phyloP scores from a whole-genome alignment of 2,113 vertebrate genomes.

The Budorcas taxicolor region DNA sequence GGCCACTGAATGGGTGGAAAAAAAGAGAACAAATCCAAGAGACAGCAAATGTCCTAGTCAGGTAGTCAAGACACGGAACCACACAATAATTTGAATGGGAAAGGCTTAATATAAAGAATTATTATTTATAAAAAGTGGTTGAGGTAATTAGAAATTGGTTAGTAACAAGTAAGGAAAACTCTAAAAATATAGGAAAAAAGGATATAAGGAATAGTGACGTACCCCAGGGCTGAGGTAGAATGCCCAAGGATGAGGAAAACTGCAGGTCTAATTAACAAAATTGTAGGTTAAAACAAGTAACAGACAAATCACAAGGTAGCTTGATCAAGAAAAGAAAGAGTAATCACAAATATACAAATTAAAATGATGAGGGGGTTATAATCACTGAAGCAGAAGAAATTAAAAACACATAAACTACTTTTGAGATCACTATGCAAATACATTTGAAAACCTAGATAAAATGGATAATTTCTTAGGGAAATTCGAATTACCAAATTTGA shows the following conservation, averaged over 20 bases:
- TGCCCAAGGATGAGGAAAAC: not conserved
- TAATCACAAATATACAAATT: not conserved
- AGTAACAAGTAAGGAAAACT: not conserved
- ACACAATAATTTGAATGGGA: not conserved
- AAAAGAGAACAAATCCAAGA: not conserved
- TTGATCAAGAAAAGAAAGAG: not conserved
- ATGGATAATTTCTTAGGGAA: not conserved
- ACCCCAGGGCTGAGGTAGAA: not conserved
- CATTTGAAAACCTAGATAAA: constrained; percentile 1
- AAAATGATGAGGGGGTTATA: not conserved
- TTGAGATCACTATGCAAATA: not conserved
- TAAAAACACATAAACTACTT: not conserved
- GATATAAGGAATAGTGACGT: not conserved
- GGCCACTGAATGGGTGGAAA: not conserved
- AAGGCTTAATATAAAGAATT: not conserved
- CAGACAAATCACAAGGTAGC: not conserved
- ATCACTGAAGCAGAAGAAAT: not conserved
- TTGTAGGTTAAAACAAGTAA: not conserved
- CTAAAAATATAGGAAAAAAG: not conserved
- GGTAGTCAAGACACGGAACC: not conserved
- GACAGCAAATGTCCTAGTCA: not conserved
- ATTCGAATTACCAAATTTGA: not conserved
- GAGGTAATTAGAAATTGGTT: not conserved
- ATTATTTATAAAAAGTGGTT: not conserved
- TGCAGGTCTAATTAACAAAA: not conserved